phyloP scores from a whole-genome alignment of 1,140 invertebrate genomes.

The Hycleus cichorii region DNA sequence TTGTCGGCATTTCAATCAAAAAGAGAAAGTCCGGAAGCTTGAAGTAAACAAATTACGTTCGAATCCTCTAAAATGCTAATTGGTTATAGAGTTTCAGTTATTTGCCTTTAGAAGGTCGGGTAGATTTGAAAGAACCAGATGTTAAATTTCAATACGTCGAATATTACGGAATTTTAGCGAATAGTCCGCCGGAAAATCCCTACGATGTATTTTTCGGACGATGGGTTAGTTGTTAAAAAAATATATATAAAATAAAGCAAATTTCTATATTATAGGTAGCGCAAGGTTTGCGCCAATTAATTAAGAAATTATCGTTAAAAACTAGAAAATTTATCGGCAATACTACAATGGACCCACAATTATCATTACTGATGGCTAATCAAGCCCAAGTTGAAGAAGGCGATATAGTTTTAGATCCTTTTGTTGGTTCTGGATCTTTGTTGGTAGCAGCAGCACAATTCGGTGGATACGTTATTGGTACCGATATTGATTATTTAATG shows the following conservation, averaged over 20 bases:
- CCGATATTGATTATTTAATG: slow-evolving; percentile 91
- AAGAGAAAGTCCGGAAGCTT: slow-evolving; percentile 77
- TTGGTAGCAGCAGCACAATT: slow-evolving; percentile 85
- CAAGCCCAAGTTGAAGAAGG: slow-evolving; percentile 68
- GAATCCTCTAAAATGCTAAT: slow-evolving; percentile 3
- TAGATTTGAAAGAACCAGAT: slow-evolving; percentile 78
- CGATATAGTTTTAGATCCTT: slow-evolving; percentile 84
- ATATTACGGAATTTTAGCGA: slow-evolving; percentile 76
- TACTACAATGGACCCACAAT: slow-evolving; percentile 92
- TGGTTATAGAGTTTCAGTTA: slow-evolving; percentile 63
- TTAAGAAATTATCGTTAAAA: slow-evolving; percentile 76
- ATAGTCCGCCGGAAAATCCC: slow-evolving; percentile 63
- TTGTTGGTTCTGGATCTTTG: slow-evolving; percentile 92
- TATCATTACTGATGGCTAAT: slow-evolving; percentile 91
- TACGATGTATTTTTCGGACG: slow-evolving; percentile 75
- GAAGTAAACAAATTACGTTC: slow-evolving; percentile 53
- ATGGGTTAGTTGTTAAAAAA: slow-evolving; percentile 42
- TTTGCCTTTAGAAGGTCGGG: slow-evolving; percentile 69
- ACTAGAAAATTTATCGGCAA: slow-evolving; percentile 92
- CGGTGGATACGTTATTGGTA: slow-evolving; percentile 83
- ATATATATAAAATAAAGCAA: no score
- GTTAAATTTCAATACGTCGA: slow-evolving; percentile 73
- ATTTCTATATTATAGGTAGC: slow-evolving; percentile 45
- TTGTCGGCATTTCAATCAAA: slow-evolving; percentile 71
- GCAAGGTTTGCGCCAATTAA: slow-evolving; percentile 72